A percentile compares a stretch with the other conserved stretches of the same genome.
phyloP scores from a whole-genome alignment of 1,140 invertebrate genomes.

The Ceratoteleas bidentatus region DNA sequence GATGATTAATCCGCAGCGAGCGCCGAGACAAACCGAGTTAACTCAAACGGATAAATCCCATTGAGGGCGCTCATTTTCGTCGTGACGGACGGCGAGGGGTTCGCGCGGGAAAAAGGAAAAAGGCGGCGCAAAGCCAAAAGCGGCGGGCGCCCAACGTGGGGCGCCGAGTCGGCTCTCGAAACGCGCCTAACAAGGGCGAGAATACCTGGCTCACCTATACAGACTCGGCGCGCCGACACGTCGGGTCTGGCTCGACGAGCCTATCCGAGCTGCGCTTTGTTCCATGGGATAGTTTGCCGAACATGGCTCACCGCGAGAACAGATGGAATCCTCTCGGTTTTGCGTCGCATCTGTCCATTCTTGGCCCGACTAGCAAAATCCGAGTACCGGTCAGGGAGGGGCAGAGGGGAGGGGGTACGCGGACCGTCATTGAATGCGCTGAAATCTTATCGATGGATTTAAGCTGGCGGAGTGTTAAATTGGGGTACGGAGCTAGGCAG shows the following conservation, averaged over 20 bases:
- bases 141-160: constrained; percentile 25
- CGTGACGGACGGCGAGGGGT: too few species aligned
- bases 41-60: too few species aligned
- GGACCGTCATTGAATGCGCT: too few species aligned
- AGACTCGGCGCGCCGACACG: constrained; percentile 12
- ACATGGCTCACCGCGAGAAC: constrained; percentile 61
- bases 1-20: too few species aligned
- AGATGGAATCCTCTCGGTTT: constrained; percentile 59
- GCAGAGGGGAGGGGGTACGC: too few species aligned
- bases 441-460: too few species aligned
- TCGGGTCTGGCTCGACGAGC: constrained; percentile 15
- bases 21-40: too few species aligned
- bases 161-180: constrained; percentile 41
- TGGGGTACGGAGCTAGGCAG: too few species aligned
- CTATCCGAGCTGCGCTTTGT: constrained; percentile 14
- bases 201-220: constrained; percentile 60
- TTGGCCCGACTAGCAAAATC: constrained; percentile 36
- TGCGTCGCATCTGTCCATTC: constrained; percentile 59
- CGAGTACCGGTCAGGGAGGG: constrained; percentile 1
- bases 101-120: too few species aligned
- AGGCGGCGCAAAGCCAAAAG: too few species aligned
- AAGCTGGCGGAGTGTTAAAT: too few species aligned
- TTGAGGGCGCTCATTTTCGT: too few species aligned
- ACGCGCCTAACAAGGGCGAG: constrained; percentile 61
- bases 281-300: constrained; percentile 46